phyloP scores from a whole-genome alignment of 2,888 invertebrate genomes.

The Rhingia rostrata region DNA sequence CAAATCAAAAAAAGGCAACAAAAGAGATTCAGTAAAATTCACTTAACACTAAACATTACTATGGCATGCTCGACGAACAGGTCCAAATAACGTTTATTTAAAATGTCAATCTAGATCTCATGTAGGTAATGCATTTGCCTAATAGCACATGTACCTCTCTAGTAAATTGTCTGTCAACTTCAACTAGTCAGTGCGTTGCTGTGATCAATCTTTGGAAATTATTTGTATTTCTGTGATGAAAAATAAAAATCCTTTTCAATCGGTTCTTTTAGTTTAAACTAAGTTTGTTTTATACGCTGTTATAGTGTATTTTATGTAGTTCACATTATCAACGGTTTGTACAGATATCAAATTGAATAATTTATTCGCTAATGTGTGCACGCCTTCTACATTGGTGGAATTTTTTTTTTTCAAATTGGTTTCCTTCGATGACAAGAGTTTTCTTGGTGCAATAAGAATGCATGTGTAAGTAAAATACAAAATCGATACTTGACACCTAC shows the following conservation, averaged over 20 bases:
- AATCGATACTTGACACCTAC: constrained; percentile 12
- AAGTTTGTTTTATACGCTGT: no score
- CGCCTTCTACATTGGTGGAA: background rate
- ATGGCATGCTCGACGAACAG: no score
- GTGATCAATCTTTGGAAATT: constrained; percentile 19
- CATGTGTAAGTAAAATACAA: constrained; percentile 24
- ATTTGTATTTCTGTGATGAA: constrained; percentile 7
- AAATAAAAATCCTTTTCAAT: background rate
- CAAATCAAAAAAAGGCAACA: no score
- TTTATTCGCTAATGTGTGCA: background rate
- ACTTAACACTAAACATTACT: no score
- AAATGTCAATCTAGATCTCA: background rate
- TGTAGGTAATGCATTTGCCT: background rate
- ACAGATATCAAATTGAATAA: background rate
- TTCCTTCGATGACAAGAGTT: background rate
- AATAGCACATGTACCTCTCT: constrained; percentile 1
- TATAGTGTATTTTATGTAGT: background rate
- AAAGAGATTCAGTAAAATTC: no score
- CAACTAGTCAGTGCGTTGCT: background rate
- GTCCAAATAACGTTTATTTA: no score
- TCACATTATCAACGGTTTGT: background rate
- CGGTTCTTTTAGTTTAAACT: no score
- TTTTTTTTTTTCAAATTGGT: background rate
- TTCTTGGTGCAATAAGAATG: constrained; percentile 21
- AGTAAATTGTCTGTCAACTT: constrained; percentile 1